phyloP scores from a whole-genome alignment of 1,140 invertebrate species.

The Halesus radiatus region DNA sequence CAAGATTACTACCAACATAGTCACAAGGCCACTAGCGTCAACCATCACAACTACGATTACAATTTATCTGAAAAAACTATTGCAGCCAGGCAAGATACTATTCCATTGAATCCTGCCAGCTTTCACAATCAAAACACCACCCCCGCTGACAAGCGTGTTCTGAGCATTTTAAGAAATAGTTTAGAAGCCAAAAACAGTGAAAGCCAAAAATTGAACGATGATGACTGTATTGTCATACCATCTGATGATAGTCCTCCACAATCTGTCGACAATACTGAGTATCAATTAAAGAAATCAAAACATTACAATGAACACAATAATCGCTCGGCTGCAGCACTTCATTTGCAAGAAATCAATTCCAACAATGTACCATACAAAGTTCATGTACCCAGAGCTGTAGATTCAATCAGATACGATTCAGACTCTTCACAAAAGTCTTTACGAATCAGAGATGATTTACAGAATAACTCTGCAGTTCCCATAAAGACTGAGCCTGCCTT shows the following conservation, averaged over 20 bases:
- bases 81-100: slow-evolving; percentile 36
- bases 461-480: slow-evolving; percentile 29
- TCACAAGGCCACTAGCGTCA: slow-evolving; percentile 46
- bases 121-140: slow-evolving; percentile 58
- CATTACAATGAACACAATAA: slow-evolving; percentile 40
- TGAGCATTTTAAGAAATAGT: slow-evolving; percentile 78
- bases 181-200: slow-evolving; percentile 77
- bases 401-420: slow-evolving; percentile 67
- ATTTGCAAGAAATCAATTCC: slow-evolving; percentile 21
- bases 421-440: slow-evolving; percentile 46
- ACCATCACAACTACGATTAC: slow-evolving; percentile 53
- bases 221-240: slow-evolving; percentile 66
- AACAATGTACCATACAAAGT: slow-evolving; percentile 70
- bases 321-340: slow-evolving; percentile 68
- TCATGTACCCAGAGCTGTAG: slow-evolving; percentile 78
- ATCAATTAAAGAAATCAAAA: slow-evolving; percentile 48
- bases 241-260: slow-evolving; percentile 68
- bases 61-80: slow-evolving; percentile 13
- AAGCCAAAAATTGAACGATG: slow-evolving; percentile 64
- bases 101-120: slow-evolving; percentile 16
- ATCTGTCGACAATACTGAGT: slow-evolving; percentile 68
- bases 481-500: slow-evolving; percentile 8
- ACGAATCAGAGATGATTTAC: slow-evolving; percentile 50
- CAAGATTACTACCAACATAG: slow-evolving; percentile 52
- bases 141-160: slow-evolving; percentile 76